phyloP scores from a whole-genome alignment of 2,113 vertebrate species.

The Glaucidium brasilianum region DNA sequence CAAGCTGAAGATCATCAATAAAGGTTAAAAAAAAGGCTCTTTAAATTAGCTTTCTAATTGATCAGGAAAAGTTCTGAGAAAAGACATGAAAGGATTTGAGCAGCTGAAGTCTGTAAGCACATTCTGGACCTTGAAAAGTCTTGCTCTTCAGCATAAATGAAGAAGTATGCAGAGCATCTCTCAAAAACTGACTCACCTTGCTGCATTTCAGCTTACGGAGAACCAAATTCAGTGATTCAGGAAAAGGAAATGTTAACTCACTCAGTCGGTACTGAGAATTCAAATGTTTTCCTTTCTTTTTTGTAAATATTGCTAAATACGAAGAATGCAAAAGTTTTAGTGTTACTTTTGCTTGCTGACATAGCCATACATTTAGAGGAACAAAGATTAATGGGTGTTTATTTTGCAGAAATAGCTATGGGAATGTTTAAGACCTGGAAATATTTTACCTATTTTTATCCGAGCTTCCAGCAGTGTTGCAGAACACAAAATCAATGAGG shows the following conservation, averaged over 20 bases:
- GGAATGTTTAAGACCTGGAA: neutral
- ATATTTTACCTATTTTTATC: neutral
- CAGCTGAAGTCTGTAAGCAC: neutral
- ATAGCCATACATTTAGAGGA: neutral
- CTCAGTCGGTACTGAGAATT: neutral
- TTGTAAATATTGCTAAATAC: neutral
- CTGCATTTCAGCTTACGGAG: neutral
- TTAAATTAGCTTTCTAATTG: neutral
- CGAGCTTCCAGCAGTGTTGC: neutral
- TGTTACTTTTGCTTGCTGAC: neutral
- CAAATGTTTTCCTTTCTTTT: neutral
- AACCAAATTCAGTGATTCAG: neutral
- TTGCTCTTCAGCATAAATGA: neutral
- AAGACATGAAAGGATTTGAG: neutral
- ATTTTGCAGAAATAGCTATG: neutral
- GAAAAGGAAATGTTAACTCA: neutral
- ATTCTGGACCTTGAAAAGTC: neutral
- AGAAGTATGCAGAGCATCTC: neutral
- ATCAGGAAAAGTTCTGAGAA: neutral
- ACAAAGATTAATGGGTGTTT: neutral
- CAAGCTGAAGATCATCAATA: neutral
- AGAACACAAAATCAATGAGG: neutral
- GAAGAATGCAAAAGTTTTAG: neutral
- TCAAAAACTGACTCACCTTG: neutral
- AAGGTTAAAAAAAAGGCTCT: neutral